A percentile compares a stretch with the other conserved stretches of the same genome.
Evolutionary conservation across 2,888 invertebrate genomes (phyloP).

Genomic region (Pristionchus exspectatus): DNA sequence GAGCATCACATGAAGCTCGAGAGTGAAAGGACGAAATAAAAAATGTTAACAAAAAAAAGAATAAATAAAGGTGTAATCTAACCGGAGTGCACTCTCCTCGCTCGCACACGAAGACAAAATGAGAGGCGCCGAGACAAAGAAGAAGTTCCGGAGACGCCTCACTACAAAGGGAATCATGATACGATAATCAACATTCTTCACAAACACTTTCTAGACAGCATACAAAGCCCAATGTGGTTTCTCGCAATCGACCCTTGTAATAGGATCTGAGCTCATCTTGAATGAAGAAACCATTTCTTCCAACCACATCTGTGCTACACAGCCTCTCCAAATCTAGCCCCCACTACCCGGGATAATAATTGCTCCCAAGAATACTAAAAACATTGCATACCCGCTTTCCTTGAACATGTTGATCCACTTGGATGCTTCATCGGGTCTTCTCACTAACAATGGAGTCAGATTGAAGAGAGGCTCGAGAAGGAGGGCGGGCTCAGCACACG

Average conservation of each 20-base stretch:
- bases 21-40: background rate
- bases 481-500: background rate
- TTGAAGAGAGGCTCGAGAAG: conserved; percentile 47
- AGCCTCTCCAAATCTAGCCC: background rate
- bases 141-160: background rate
- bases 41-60: background rate
- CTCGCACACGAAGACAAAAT: conserved; percentile 4
- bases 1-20: background rate
- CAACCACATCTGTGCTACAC: background rate
- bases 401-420: conserved; percentile 40
- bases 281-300: no score
- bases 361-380: background rate
- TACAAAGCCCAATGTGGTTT: no score
- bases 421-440: background rate
- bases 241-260: background rate
- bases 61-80: no score
- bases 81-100: conserved; percentile 48
- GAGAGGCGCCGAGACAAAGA: background rate
- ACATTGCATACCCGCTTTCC: background rate
- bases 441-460: conserved; percentile 8
- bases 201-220: no score
- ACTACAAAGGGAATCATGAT: background rate
- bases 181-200: no score
- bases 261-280: no score
- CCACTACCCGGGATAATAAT: background rate